Evolutionary conservation across 2,113 vertebrate species (phyloP), one percentile per base, ranked within the genome.

Genomic region (Saguinus midas): DNA sequence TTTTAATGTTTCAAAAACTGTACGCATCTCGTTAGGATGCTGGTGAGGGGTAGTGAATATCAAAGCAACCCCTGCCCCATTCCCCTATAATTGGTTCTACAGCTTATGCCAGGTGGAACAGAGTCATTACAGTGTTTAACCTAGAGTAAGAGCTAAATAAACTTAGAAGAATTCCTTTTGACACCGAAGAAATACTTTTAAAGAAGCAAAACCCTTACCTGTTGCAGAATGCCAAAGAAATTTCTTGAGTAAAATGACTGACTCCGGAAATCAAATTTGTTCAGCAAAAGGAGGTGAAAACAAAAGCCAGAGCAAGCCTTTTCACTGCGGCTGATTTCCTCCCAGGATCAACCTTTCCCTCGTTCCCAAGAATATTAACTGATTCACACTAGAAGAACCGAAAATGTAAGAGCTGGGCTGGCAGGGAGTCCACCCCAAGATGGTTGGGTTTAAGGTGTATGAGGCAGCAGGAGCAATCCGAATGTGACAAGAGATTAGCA

Each of bases 401-500:
- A 66, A 81, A 50, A 8, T 1, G 1, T 35, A 27, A 84, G 55
- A 75, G 43, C 1, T 37, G 18, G 35, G 14, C 70, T 27, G 10
- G 32, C 16, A 16, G 68, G 86, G 72, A 78, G 20, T 50, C 14
- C 3, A 92, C 4, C 90, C 61, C 50, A 50, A 35, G 84, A 92
- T 9, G 35, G 12, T 27, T 3, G 20, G 23, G 96, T 79, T 61
- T 25, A 35, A 58, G 4, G 68, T 72, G 90, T 17, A 48, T 8
- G 55, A 55, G 84, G 82, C 43, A 86, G 97, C 83, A 95, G 97
- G 89, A 72, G 70, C 92, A 94, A 93, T 95, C n/a, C 11, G 43
- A 96, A 93, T 45, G 96, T 97, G 98, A 97, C 40, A 66, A 98
- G 97, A 95, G 97, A 95, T 48, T 95, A 95, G 55, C 9, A 61